These are phyloP conservation scores for Catharus bicknelli DNA, from an alignment of 2,113 vertebrate species.

Conservation along the genomic window DNA sequence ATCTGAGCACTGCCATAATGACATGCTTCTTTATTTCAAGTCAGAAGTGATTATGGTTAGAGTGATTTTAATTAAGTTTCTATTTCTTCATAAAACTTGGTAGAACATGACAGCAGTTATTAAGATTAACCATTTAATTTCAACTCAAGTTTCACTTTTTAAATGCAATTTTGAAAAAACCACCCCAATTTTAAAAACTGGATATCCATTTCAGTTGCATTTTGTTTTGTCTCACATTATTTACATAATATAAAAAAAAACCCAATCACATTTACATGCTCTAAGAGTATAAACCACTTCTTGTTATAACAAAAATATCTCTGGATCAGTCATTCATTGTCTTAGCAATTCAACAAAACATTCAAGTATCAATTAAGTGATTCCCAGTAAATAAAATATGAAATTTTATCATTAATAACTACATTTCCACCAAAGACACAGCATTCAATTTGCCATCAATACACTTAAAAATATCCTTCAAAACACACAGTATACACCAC, in stretches of 20 bases:
- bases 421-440: neutral
- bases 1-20: neutral
- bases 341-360: neutral
- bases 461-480: neutral
- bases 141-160: neutral
- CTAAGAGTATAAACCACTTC: neutral
- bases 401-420: neutral
- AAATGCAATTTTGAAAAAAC: neutral
- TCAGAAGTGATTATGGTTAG: conserved; percentile 21
- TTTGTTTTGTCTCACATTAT: neutral
- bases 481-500: neutral
- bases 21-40: conserved; percentile 26
- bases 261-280: neutral
- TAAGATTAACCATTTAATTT: conserved; percentile 16
- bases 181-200: neutral
- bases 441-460: neutral
- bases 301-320: neutral
- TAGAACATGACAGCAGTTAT: neutral
- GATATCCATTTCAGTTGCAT: neutral
- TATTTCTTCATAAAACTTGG: conserved; percentile 6
- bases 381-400: neutral
- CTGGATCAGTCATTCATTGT: neutral
- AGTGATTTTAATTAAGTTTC: conserved; percentile 43
- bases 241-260: neutral
- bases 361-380: neutral